Conservation (phyloP, 1,140 invertebrate species). For the Drosophila malerkotliana region DNA sequence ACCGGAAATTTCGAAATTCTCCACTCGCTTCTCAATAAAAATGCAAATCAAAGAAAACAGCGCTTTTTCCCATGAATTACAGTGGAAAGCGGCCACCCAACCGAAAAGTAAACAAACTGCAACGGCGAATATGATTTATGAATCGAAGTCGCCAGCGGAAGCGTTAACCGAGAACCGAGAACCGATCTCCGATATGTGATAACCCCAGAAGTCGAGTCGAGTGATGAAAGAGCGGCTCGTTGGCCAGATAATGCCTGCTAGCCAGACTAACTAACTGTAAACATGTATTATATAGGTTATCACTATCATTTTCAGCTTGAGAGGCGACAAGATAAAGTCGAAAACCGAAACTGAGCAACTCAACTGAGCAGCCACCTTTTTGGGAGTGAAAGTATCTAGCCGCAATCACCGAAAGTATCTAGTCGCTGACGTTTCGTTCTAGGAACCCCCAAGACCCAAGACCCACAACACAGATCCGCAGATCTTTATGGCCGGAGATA, state of each 20-base stretch:
- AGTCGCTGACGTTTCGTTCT: slow-evolving; percentile 54
- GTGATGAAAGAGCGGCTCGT: slow-evolving; percentile 31
- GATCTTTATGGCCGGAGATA: slow-evolving; percentile 40
- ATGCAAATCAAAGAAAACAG: slow-evolving; percentile 51
- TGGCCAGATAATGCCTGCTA: slow-evolving; percentile 46
- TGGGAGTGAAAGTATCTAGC: slow-evolving; percentile 48
- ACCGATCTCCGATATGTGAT: slow-evolving; percentile 32
- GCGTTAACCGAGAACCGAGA: slow-evolving; percentile 49
- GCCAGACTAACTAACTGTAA: slow-evolving; percentile 63
- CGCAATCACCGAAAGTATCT: slow-evolving; percentile 46
- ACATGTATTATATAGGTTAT: slow-evolving; percentile 70
- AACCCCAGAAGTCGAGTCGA: slow-evolving; percentile 33
- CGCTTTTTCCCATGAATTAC: slow-evolving; percentile 18
- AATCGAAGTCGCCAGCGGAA: slow-evolving; percentile 37
- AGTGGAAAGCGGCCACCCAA: slow-evolving; percentile 3
- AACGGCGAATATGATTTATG: slow-evolving; percentile 60
- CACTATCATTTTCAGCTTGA: slow-evolving; percentile 60
- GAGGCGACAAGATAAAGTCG: slow-evolving; percentile 71
- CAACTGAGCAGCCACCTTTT: slow-evolving; percentile 14
- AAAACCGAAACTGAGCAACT: slow-evolving; percentile 50
- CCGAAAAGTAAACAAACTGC: slow-evolving; percentile 38
- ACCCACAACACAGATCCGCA: slow-evolving; percentile 33
- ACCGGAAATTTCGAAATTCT: slow-evolving; percentile 43
- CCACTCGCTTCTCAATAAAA: slow-evolving; percentile 28
- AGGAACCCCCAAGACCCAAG: slow-evolving; percentile 25